These are phyloP conservation scores for Falcaria lacertinaria DNA, from an alignment of 2,888 invertebrate genomes.

Conservation along the genomic window DNA sequence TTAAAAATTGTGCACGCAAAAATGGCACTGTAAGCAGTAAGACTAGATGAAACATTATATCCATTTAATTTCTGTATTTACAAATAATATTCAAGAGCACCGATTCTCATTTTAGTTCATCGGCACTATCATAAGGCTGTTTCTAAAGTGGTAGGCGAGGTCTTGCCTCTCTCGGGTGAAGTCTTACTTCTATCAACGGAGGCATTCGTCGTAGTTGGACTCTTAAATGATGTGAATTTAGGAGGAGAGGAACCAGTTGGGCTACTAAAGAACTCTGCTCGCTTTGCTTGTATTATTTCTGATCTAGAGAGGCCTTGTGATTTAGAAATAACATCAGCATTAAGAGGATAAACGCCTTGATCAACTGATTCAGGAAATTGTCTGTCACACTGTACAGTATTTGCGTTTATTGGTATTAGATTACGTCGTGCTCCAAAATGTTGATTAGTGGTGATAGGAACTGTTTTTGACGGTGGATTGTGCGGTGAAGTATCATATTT, in stretches of 20 bases:
- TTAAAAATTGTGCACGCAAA: constrained; percentile 50
- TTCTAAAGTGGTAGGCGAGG: constrained; percentile 79
- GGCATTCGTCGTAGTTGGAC: constrained; percentile 38
- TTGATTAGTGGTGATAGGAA: constrained; percentile 69
- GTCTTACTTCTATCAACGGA: constrained; percentile 39
- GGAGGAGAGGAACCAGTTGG: constrained; percentile 61
- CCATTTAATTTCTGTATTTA: constrained; percentile 58
- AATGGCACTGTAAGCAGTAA: constrained; percentile 67
- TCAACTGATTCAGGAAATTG: constrained; percentile 42
- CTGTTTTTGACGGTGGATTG: constrained; percentile 60
- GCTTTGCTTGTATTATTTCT: constrained; percentile 80
- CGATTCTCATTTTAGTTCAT: constrained; percentile 30
- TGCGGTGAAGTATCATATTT: constrained; percentile 60
- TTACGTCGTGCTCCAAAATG: constrained; percentile 72
- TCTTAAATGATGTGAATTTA: constrained; percentile 62
- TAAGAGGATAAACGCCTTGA: constrained; percentile 71
- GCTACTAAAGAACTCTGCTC: constrained; percentile 79
- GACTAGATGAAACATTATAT: constrained; percentile 79
- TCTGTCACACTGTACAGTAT: constrained; percentile 45
- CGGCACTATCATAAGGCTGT: constrained; percentile 79
- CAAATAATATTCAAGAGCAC: constrained; percentile 52
- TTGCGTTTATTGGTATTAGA: constrained; percentile 66
- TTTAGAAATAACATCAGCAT: constrained; percentile 55
- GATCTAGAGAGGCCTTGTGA: constrained; percentile 59
- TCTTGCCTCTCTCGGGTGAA: constrained; percentile 59